A percentile compares a stretch with the other conserved stretches of the same genome.
These are phyloP conservation scores for Vireo altiloquus DNA, from an alignment of 2,113 vertebrate species.

Conservation along the genomic window DNA sequence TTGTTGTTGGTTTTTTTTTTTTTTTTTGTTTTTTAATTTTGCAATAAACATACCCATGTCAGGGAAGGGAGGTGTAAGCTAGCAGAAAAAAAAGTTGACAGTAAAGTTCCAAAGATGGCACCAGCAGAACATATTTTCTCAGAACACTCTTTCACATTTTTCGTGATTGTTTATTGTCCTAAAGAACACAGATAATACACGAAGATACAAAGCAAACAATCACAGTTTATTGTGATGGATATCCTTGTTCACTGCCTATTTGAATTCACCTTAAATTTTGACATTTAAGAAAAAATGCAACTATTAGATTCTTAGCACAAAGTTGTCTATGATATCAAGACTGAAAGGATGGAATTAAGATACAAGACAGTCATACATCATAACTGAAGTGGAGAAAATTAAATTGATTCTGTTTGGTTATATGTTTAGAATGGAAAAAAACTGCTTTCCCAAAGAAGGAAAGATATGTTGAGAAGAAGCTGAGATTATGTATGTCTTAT, in stretches of 20 bases:
- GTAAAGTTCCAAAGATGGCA: neutral
- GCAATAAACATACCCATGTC: neutral
- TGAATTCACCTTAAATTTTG: constrained; percentile 4
- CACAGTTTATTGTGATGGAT: constrained; percentile 28
- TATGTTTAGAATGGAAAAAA: neutral
- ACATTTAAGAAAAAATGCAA: neutral
- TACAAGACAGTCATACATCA: neutral
- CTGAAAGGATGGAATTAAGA: neutral
- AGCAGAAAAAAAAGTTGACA: neutral
- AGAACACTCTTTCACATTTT: neutral
- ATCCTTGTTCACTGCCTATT: neutral
- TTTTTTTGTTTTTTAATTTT: no score
- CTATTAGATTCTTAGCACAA: neutral
- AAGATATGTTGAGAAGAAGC: neutral
- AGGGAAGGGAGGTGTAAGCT: neutral
- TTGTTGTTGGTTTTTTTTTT: no score
- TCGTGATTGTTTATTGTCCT: neutral
- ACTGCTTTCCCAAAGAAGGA: neutral
- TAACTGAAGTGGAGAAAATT: constrained; percentile 15
- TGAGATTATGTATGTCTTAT: neutral
- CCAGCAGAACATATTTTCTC: neutral
- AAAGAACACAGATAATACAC: neutral
- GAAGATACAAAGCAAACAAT: neutral
- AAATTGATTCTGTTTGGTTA: neutral
- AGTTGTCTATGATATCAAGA: neutral